Evolutionary conservation across 2,113 vertebrate species (phyloP).

Genomic region (Neotoma lepida): DNA sequence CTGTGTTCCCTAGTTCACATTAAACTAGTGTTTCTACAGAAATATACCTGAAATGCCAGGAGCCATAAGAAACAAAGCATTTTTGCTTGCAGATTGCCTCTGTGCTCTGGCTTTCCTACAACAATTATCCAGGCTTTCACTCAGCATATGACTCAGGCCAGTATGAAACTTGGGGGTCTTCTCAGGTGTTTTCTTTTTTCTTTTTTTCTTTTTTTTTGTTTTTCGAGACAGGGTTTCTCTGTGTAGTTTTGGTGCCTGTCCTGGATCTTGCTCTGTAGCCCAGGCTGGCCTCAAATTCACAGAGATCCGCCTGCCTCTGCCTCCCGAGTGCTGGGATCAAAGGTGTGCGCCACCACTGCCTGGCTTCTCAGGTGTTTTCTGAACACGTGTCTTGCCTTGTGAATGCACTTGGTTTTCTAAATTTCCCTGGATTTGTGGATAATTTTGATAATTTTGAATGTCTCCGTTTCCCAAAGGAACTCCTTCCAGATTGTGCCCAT

Average conservation of each 20-base stretch:
- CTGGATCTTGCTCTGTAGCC: no score
- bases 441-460: background rate
- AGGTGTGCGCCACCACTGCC: no score
- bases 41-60: constrained; percentile 2
- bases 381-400: background rate
- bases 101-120: background rate
- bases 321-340: no score
- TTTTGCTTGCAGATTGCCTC: background rate
- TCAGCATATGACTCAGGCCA: background rate
- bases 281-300: no score
- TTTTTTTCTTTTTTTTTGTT: no score
- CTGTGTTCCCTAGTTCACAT: background rate
- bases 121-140: background rate
- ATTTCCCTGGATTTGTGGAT: background rate
- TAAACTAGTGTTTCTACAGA: background rate
- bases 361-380: background rate
- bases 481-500: background rate
- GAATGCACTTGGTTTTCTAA: background rate
- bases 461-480: background rate
- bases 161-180: background rate
- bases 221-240: no score
- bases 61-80: background rate
- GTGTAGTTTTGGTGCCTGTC: no score
- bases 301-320: no score
- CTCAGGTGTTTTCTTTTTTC: background rate